A percentile compares a stretch with the other conserved stretches of the same genome.
phyloP scores from a whole-genome alignment of 2,888 invertebrate species.

The Pachycephus smyrnensis region DNA sequence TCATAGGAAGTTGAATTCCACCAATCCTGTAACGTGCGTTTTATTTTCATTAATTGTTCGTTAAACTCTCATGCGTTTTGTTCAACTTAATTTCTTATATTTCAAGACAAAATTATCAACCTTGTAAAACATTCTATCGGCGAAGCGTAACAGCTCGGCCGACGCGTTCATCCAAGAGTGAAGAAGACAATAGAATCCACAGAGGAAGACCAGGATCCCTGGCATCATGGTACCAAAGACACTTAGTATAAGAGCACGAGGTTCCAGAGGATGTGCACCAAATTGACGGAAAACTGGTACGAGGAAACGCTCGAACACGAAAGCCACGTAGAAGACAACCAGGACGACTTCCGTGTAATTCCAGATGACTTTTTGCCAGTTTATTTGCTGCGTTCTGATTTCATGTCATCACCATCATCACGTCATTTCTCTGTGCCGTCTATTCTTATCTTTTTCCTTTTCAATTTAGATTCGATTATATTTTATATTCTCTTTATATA shows the following conservation, averaged over 20 bases:
- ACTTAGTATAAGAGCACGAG: conserved; percentile 69
- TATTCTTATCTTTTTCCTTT: not conserved
- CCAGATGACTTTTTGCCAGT: conserved; percentile 80
- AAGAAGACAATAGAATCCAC: conserved; percentile 87
- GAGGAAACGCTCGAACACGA: conserved; percentile 84
- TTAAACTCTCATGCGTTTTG: not conserved
- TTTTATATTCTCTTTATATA: conserved; percentile 1
- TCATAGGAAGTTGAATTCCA: conserved; percentile 91
- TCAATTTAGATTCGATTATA: not conserved
- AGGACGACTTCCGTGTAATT: conserved; percentile 82
- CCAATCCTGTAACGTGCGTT: conserved; percentile 80
- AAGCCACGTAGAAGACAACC: conserved; percentile 84
- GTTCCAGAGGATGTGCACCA: conserved; percentile 69
- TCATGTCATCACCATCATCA: not conserved
- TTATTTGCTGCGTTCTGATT: conserved; percentile 76
- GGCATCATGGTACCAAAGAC: conserved; percentile 83
- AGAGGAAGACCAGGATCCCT: conserved; percentile 76
- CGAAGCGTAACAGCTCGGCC: conserved; percentile 89
- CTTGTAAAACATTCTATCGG: conserved; percentile 86
- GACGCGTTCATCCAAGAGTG: conserved; percentile 94
- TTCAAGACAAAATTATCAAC: conserved; percentile 56
- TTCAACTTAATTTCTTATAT: not conserved
- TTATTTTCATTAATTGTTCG: not conserved
- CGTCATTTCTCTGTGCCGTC: not conserved
- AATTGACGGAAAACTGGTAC: conserved; percentile 76